Evolutionary conservation across 1,140 invertebrate genomes (phyloP).

Genomic region (Hetaerina americana): DNA sequence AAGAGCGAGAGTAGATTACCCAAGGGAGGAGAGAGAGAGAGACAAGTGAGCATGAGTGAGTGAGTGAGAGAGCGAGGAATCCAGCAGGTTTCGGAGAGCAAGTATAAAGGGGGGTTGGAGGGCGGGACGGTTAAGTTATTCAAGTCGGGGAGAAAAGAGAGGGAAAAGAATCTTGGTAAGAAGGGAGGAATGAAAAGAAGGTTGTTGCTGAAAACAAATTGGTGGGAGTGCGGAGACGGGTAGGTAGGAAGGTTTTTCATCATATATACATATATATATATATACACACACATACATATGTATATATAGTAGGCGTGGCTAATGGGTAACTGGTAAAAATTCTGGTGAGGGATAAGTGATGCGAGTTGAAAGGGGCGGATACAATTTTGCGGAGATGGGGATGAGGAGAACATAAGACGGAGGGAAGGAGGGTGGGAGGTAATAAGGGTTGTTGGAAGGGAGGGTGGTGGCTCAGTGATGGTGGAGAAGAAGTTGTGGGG

Average conservation of each 20-base stretch:
- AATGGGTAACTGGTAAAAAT: not conserved
- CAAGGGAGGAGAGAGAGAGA: not conserved
- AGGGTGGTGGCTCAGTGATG: too few species aligned
- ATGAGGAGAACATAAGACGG: too few species aligned
- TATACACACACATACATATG: too few species aligned
- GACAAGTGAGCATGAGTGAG: slow-evolving; percentile 9
- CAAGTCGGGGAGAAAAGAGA: not conserved
- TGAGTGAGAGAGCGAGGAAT: slow-evolving; percentile 11
- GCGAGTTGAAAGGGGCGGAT: not conserved
- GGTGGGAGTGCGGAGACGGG: too few species aligned
- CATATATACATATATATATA: too few species aligned
- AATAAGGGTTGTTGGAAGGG: too few species aligned
- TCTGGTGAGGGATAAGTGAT: not conserved
- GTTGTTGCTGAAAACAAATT: too few species aligned
- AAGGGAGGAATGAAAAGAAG: not conserved
- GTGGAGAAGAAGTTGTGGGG: too few species aligned
- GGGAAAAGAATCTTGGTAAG: not conserved
- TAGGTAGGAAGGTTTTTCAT: not conserved
- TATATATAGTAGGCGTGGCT: not conserved
- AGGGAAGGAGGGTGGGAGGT: too few species aligned
- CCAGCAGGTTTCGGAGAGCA: slow-evolving; percentile 29
- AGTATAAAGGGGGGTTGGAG: slow-evolving; percentile 10
- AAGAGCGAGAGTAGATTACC: slow-evolving; percentile 12
- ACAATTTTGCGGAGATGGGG: not conserved
- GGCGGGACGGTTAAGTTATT: too few species aligned